Percentiles rank a stretch among this genome's conserved stretches.
phyloP scores from a whole-genome alignment of 2,797 vertebrate genomes.

The Lagodon rhomboides region DNA sequence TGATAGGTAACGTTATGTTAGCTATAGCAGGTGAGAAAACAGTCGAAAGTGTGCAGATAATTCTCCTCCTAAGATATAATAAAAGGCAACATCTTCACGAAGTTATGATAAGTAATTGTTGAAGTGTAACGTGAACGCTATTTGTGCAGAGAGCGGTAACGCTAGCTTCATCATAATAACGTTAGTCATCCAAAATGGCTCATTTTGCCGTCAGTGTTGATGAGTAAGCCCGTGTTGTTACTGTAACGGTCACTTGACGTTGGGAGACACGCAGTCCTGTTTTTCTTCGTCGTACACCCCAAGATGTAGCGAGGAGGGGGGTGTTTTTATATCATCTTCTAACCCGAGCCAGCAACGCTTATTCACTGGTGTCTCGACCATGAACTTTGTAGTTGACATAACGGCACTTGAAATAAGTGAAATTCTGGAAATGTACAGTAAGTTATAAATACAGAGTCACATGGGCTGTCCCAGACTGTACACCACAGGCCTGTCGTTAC shows the following conservation, averaged over 20 bases:
- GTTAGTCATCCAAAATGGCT: constrained; percentile 11
- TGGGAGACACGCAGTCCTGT: not conserved
- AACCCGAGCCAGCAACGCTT: not conserved
- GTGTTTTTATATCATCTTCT: not conserved
- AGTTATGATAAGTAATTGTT: not conserved
- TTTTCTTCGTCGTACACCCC: not conserved
- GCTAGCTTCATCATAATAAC: constrained; percentile 15
- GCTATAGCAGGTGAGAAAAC: constrained; percentile 21
- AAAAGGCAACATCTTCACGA: not conserved
- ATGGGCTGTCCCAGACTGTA: constrained; percentile 19
- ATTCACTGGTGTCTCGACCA: not conserved
- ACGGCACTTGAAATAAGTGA: not conserved
- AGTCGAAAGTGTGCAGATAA: not conserved
- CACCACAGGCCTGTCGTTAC: constrained; percentile 18
- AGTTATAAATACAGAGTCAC: constrained; percentile 8
- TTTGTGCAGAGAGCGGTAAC: not conserved
- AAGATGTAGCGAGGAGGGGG: no score
- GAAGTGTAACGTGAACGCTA: not conserved
- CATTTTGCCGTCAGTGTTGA: constrained; percentile 2
- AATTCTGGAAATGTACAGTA: constrained; percentile 28
- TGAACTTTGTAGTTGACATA: not conserved
- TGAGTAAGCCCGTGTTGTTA: constrained; percentile 20
- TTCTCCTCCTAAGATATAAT: no score
- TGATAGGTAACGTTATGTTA: constrained; percentile 1
- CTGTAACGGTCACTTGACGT: constrained; percentile 9